Conservation (phyloP, 53 echinoderm and acorn worm species). For the Henricia sp. region DNA sequence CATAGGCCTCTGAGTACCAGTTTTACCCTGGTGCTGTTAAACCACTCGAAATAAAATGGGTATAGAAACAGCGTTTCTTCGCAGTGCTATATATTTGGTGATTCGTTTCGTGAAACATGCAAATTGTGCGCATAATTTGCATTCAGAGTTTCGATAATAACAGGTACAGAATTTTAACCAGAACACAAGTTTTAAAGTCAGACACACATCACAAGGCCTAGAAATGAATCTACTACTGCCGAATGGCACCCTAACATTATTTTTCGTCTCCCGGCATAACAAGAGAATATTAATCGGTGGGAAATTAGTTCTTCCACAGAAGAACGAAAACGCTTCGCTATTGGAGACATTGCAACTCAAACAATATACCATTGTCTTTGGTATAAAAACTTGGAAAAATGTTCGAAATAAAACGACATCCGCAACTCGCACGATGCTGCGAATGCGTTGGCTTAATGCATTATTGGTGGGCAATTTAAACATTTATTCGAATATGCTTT, state of each 20-base stretch:
- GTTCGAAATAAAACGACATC: slow-evolving; percentile 25
- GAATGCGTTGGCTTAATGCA: slow-evolving; percentile 41
- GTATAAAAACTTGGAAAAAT: slow-evolving; percentile 12
- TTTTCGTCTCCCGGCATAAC: no score
- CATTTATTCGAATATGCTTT: slow-evolving; percentile 20
- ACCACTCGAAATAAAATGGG: no score
- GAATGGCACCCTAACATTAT: no score
- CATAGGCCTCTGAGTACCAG: no score
- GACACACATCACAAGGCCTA: slow-evolving; percentile 41
- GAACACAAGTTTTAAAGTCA: slow-evolving; percentile 3
- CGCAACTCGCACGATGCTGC: slow-evolving; percentile 34
- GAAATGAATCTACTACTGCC: slow-evolving; percentile 29
- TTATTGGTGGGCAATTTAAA: slow-evolving; percentile 40
- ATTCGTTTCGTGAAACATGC: no score
- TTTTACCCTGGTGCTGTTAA: no score
- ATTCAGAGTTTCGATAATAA: no score
- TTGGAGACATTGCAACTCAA: slow-evolving; percentile 41
- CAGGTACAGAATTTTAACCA: slow-evolving; percentile 32
- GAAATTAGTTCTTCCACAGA: slow-evolving; percentile 35
- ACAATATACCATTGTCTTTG: slow-evolving; percentile 45
- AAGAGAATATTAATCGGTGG: slow-evolving; percentile 45
- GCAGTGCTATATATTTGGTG: no score
- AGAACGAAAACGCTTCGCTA: slow-evolving; percentile 32
- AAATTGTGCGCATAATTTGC: no score
- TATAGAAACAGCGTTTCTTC: no score